These are phyloP conservation scores for Lepidurus packardi DNA, from an alignment of 1,140 invertebrate genomes.

Conservation along the genomic window DNA sequence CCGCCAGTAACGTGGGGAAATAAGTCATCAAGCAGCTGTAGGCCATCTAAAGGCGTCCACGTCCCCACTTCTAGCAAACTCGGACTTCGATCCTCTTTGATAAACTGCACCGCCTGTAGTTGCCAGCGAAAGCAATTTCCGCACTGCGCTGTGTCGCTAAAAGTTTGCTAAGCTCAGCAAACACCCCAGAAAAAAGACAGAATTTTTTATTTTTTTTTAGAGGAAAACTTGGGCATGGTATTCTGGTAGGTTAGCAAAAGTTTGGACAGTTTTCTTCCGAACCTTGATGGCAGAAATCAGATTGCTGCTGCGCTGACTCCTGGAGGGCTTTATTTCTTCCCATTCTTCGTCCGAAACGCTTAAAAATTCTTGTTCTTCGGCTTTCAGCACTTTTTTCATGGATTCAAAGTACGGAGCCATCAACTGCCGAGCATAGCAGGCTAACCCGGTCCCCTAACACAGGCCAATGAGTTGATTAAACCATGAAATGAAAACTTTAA, in stretches of 20 bases:
- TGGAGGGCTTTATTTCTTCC: slow-evolving; percentile 64
- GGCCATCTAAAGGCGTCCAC: slow-evolving; percentile 65
- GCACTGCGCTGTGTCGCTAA: slow-evolving; percentile 51
- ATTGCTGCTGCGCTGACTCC: slow-evolving; percentile 55
- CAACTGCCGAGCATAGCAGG: slow-evolving; percentile 59
- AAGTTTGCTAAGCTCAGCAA: slow-evolving; percentile 46
- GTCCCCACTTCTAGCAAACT: slow-evolving; percentile 57
- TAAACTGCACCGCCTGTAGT: slow-evolving; percentile 55
- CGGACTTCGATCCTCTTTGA: slow-evolving; percentile 52
- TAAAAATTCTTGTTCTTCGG: slow-evolving; percentile 61
- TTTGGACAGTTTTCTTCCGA: no score
- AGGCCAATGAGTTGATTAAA: not conserved
- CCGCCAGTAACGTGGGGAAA: slow-evolving; percentile 73
- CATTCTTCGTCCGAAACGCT: slow-evolving; percentile 74
- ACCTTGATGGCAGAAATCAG: slow-evolving; percentile 59
- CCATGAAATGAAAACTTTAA: no score
- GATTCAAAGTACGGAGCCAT: slow-evolving; percentile 55
- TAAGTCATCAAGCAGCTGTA: slow-evolving; percentile 58
- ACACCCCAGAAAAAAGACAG: not conserved
- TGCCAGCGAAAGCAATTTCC: slow-evolving; percentile 60
- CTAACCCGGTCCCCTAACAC: slow-evolving; percentile 44
- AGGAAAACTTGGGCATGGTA: no score
- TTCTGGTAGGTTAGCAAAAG: no score
- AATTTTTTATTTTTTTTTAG: slow-evolving; percentile 14
- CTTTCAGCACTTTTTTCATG: slow-evolving; percentile 57